Base-by-base conservation (phyloP, 2,888 invertebrate genomes). In the Eupithecia abbreviata region DNA sequence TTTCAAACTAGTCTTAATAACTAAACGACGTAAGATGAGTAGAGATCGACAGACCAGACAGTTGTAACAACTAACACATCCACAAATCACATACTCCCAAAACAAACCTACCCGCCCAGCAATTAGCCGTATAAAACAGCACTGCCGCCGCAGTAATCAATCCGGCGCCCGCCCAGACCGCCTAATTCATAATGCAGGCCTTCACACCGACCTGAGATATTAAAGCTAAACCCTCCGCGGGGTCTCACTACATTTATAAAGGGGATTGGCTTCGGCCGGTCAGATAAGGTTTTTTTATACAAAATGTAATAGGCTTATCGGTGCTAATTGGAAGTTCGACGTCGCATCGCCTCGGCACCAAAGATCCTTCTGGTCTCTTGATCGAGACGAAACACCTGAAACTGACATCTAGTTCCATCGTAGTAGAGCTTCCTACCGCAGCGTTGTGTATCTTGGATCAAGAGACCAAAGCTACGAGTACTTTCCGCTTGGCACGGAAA, bases 171-270 rank as follows among this genome's bases (percentile, higher is more conserved):
- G 77, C 84, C 85, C 85, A 84, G 84, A 85, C 84, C 85, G 76
- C 82, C 83, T 83, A 82, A 87, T 90, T 87, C 87, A 91, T 90
- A 90, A 91, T 91, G 87, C 85, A 90, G 88, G 85, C 84, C 83
- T 87, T 90, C 84, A 84, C 84, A 83, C 84, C 82, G 81, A 77
- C 72, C 77, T 77, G 72, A 79, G 73, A 81, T 81, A 85, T 85
- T 85, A 86, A 81, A 62, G 62, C 62, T 62, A 62, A 62, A 62
- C 62, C 30, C 62, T 62, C 62, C 62, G 12, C 62, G 30, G 62
- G 62, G 62, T 12, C 30, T 62, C 30, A 62, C 62, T 18, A 58
- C 18, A 58, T 58, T 58, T 58, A 2, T 62, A 62, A 18, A 30
- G 12, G 30, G 12, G 4, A 62, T 30, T 30, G 12, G 62, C 30